Evolutionary conservation across 2,113 vertebrate genomes (phyloP), one percentile per base, ranked within the genome.

Genomic region (Bufo gargarizans): DNA sequence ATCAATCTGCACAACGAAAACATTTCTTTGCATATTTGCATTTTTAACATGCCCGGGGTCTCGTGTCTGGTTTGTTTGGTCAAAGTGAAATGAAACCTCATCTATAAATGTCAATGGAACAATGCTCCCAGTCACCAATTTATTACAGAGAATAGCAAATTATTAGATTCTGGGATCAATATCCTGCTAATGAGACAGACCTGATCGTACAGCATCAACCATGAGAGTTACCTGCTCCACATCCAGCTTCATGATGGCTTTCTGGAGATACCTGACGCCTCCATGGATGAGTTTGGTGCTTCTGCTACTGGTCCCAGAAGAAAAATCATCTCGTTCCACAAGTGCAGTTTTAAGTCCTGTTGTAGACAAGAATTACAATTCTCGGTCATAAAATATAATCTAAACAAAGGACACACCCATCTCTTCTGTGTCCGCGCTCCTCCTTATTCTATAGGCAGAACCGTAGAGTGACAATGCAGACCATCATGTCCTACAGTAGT

Each of bases 231-330:
- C 98, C 98, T 99, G 98, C 95, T 99, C 96, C 50, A 97, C 95
- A 97, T 99, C 97, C 95, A 97, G 92, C 94, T 96, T 97, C 96
- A 95, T 97, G 96, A 99, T 96, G 95, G 97, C 98, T 96, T 97
- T 99, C 96, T 98, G 98, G 94, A 98, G 97, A 93, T 98, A 99
- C 93, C 97, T 96, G 93, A 99, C 97, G 93, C 98, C 97, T 93
- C 97, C 95, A 65, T 98, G 97, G 96, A 99, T 98, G 95, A 99
- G 95, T 95, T 97, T 95, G 94, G 96, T 97, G 93, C 97, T 97
- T 94, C 92, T 94, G 95, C 97, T 99, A 96, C 97, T 97, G 93
- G 96, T 96, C 95, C 96, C 96, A 14, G 97, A 99, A 95, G 98
- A 98, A 95, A 98, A 99, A 97, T 99, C 94, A 95, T 97, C 95